Percentiles rank a stretch among this genome's conserved stretches.
phyloP scores from a whole-genome alignment of 2,113 vertebrate genomes.

The Parus major region DNA sequence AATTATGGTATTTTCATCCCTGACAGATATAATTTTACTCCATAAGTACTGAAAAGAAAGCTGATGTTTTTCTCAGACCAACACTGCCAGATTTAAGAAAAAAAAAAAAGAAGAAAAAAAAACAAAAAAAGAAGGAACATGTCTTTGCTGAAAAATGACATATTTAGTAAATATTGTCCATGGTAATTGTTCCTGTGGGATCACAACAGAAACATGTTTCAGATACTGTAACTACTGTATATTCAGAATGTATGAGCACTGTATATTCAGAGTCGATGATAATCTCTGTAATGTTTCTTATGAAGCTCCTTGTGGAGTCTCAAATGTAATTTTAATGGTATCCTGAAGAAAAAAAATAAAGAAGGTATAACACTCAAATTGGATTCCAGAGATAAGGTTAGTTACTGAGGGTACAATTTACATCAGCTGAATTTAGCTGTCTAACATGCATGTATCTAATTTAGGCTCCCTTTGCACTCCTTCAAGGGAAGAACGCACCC shows the following conservation, averaged over 20 bases:
- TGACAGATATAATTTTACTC: conserved; percentile 74
- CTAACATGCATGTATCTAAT: background rate
- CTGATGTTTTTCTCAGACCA: conserved; percentile 40
- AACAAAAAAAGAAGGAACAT: background rate
- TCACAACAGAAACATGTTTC: conserved; percentile 37
- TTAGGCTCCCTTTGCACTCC: background rate
- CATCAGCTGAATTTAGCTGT: background rate
- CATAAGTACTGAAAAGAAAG: conserved; percentile 61
- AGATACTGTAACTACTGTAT: conserved; percentile 28
- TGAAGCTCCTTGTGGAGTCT: conserved; percentile 4
- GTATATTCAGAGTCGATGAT: conserved; percentile 1
- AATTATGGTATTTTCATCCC: conserved; percentile 77
- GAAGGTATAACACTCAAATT: background rate
- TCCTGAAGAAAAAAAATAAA: background rate
- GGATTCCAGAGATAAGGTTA: conserved; percentile 28
- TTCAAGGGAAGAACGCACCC: background rate
- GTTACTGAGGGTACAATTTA: background rate
- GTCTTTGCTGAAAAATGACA: conserved; percentile 50
- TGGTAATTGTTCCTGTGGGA: conserved; percentile 52
- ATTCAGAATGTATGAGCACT: background rate
- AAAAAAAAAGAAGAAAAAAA: background rate
- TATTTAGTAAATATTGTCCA: conserved; percentile 68
- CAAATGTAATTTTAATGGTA: conserved; percentile 34
- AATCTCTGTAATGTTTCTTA: conserved; percentile 34
- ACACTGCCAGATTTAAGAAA: background rate